Base-by-base conservation (phyloP, 2,797 vertebrate species). In the Odontamblyopus lacepedii region DNA sequence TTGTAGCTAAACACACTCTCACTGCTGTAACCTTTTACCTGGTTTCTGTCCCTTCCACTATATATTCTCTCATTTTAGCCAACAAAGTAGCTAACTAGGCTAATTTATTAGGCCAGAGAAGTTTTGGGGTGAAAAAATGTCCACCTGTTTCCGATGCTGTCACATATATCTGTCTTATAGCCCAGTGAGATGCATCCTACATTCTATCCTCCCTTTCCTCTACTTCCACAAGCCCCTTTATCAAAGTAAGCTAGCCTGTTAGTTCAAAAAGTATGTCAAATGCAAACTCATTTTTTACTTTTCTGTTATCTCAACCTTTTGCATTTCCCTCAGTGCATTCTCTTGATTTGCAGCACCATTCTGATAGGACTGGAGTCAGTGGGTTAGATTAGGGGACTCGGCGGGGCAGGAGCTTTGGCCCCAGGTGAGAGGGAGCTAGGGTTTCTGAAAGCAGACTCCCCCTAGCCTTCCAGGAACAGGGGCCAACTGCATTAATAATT, bases 391-490 rank as follows among this genome's bases (percentile, higher is more conserved):
- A 44, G n/a, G n/a, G 70, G 78, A 78, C 83, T 77, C 63, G 4
- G 69, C 67, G 77, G 85, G 72, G 77, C 67, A 79, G 80, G 85
- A 78, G 84, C 81, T 83, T 74, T 88, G 83, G 89, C 83, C 84
- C 72, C 73, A 85, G 84, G 88, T 89, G 84, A 90, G 85, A 83
- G 70, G 82, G 77, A 90, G 89, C 90, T 94, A 92, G 88, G 88
- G 89, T 95, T 95, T 94, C 94, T 94, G 92, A 93, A 94, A 94
- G 91, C 89, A 92, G 89, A 94, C 90, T 82, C 93, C 77, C 81
- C 78, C 56, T 72, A 62, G 75, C 87, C 92, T 93, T 95, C 92
- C 91, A 92, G 92, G 92, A 93, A 94, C 86, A 86, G 87, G 85
- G 90, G 86, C 89, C 86, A 87, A 84, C 83, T 83, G 78, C 79